Conservation (phyloP, 2,113 vertebrate genomes). For the Rhea americana region DNA sequence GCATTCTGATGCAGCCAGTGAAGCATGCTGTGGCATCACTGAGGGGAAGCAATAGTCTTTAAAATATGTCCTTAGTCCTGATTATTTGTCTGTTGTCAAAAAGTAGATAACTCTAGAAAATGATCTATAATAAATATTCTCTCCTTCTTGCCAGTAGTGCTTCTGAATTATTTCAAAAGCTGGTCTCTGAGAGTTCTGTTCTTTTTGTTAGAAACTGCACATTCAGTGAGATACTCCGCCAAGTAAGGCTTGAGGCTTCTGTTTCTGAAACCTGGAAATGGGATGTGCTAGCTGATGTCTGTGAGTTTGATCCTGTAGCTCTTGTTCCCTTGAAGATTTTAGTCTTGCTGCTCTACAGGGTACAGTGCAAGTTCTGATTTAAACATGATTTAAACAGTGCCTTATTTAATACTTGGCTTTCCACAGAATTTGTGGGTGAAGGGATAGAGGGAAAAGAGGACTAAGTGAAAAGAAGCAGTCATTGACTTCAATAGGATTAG, state of each 20-base stretch:
- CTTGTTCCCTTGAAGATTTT: background rate
- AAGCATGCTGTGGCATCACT: rapidly evolving
- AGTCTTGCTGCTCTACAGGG: background rate
- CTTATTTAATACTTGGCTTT: background rate
- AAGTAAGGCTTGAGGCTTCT: background rate
- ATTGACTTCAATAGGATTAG: background rate
- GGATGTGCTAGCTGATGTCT: background rate
- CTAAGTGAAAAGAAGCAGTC: background rate
- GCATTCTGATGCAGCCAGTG: background rate
- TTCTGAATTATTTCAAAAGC: background rate
- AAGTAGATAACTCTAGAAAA: background rate
- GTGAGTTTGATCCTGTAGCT: background rate
- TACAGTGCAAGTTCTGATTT: background rate
- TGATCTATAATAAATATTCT: background rate
- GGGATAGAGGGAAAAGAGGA: background rate
- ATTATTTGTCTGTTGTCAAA: background rate
- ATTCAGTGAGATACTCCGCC: background rate
- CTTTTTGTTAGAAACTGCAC: background rate
- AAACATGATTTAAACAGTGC: background rate
- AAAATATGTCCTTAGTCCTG: background rate
- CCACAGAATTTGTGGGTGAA: background rate
- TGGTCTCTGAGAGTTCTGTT: background rate
- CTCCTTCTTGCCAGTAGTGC: background rate
- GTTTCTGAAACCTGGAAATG: background rate
- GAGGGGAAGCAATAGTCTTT: background rate